phyloP scores from a whole-genome alignment of 2,797 vertebrate genomes.

The Peromyscus attwateri region DNA sequence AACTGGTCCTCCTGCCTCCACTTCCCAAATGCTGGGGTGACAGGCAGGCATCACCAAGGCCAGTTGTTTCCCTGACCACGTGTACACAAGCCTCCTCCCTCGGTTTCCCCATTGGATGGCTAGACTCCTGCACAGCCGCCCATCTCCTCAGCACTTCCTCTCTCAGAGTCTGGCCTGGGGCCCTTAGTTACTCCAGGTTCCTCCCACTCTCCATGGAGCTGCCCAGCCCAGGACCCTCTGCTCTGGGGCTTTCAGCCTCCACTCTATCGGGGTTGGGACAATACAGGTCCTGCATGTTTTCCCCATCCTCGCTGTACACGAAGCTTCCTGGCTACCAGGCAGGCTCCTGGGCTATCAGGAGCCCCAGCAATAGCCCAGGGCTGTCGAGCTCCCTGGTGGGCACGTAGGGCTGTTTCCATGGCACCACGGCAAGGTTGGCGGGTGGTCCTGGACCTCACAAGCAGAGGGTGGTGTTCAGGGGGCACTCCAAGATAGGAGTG shows the following conservation, averaged over 20 bases:
- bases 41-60: not conserved
- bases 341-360: not conserved
- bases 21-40: not conserved
- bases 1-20: not conserved
- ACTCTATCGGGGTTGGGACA: not conserved
- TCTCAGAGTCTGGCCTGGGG: not conserved
- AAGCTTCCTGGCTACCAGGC: not conserved
- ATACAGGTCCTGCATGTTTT: not conserved
- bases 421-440: not conserved
- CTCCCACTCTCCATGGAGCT: not conserved
- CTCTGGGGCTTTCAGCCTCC: no score
- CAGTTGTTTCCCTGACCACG: not conserved
- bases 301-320: no score
- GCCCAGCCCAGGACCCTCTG: not conserved
- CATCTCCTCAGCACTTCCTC: no score
- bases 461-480: rapidly evolving
- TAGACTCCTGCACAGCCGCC: no score
- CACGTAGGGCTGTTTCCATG: not conserved
- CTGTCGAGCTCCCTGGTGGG: not conserved
- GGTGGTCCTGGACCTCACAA: not conserved
- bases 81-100: not conserved
- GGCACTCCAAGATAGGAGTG: rapidly evolving
- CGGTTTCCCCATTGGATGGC: rapidly evolving
- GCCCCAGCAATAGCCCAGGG: no score
- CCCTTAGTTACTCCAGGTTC: not conserved